Base-by-base conservation (phyloP, 2,113 vertebrate genomes). In the Cariama cristata region DNA sequence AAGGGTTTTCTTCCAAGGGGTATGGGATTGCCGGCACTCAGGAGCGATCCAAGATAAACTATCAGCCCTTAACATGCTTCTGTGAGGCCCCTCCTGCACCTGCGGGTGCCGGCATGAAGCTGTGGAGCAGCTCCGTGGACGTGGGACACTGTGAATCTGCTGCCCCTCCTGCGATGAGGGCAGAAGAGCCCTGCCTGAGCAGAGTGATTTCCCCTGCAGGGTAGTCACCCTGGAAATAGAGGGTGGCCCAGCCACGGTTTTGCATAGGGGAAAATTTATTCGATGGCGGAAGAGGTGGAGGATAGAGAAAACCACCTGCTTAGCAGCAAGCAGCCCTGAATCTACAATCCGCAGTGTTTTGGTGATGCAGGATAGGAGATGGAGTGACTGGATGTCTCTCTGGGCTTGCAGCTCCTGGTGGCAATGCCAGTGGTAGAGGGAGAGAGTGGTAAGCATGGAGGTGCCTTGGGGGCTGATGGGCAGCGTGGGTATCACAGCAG, bases 171-270 rank as follows among this genome's bases (percentile, higher is more conserved):
- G 33, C 2, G 2, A 26, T 3, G 9, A 67, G 20, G 38, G 12
- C 22, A 49, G 42, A 45, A 15, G n/a, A 64, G 8, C 22, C 55
- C 20, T 73, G 12, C 23, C 17, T 22, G 42, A 50, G 50, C 4
- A 4, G 7, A 40, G 20, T 22, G 22, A 53, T 50, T 72, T 74
- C 5, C 11, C 14, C 20, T 1, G 0, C 18, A 20, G 45, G 55
- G 10, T 0, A 0, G 3, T 33, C 2, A 1, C 1, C 8, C 38
- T 62, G 59, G 33, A 71, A 76, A 66, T 0, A 28, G 6, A 0
- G 16, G 4, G 4, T 60, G 13, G 35, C 17, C 27, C 62, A 28
- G 26, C 33, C 77, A n/a, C 7, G 23, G 15, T 63, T 66, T 82
- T 88, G 18, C 24, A 23, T 3, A 1, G 35, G 15, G 8, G 13